Percentiles rank a stretch among this genome's conserved stretches.
Evolutionary conservation across 35 echinoderm and acorn worm species (phyloP).

Genomic region (Lytechinus pictus): DNA sequence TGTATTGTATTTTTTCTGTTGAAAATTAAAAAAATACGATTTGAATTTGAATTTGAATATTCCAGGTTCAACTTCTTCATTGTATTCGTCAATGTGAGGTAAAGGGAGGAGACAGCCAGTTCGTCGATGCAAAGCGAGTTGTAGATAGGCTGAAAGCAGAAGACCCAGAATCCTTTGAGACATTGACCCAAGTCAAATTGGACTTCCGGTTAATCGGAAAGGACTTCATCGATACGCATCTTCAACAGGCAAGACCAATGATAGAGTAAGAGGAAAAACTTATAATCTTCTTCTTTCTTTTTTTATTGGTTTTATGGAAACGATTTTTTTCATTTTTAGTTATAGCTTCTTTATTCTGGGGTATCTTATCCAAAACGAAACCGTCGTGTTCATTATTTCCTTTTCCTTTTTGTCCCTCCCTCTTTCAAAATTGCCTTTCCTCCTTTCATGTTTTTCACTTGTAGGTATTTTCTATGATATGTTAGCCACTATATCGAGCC

Average conservation of each 20-base stretch:
- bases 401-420: too few species aligned
- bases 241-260: conserved; percentile 18
- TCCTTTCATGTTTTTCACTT: too few species aligned
- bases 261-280: conserved; percentile 37
- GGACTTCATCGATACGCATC: conserved; percentile 35
- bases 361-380: too few species aligned
- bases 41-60: background rate
- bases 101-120: conserved; percentile 37
- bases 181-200: conserved; percentile 9
- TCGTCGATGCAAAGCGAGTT: conserved; percentile 37
- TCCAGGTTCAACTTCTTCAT: conserved; percentile 52
- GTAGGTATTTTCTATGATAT: too few species aligned
- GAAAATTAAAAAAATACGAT: too few species aligned
- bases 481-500: too few species aligned
- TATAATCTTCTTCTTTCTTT: background rate
- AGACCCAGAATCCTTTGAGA: conserved; percentile 45
- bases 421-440: too few species aligned
- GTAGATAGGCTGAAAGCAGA: conserved; percentile 37
- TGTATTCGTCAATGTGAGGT: conserved; percentile 41
- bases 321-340: too few species aligned
- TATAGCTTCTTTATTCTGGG: too few species aligned
- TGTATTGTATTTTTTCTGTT: too few species aligned
- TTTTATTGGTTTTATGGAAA: too few species aligned
- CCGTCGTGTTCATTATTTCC: too few species aligned
- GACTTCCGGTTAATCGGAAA: conserved; percentile 42